Evolutionary conservation across 2,888 invertebrate species (phyloP).

Genomic region (Urechis unicinctus): DNA sequence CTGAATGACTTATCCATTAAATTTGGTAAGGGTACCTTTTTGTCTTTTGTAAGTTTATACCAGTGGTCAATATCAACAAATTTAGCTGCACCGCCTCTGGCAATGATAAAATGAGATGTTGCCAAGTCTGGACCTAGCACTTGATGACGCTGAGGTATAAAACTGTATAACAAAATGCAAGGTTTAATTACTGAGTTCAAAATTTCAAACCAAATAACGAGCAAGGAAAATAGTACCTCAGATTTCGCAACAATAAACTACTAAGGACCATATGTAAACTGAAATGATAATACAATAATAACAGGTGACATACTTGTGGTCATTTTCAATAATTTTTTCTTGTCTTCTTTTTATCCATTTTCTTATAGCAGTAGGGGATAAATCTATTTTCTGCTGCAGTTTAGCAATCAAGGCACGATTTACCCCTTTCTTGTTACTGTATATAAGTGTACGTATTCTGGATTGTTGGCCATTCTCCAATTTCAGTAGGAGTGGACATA

Average conservation of each 20-base stretch:
- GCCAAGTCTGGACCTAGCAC: slow-evolving; percentile 71
- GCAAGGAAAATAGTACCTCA: background rate
- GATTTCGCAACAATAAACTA: no score
- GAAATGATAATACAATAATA: no score
- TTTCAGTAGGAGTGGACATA: no score
- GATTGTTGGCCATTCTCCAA: no score
- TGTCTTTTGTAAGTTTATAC: slow-evolving; percentile 55
- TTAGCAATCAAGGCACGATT: slow-evolving; percentile 12
- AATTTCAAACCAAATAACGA: background rate
- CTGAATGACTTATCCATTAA: slow-evolving; percentile 57
- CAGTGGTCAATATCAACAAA: slow-evolving; percentile 55
- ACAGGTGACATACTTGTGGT: slow-evolving; percentile 13
- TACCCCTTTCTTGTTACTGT: slow-evolving; percentile 12
- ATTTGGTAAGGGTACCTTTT: slow-evolving; percentile 56
- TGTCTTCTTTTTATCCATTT: slow-evolving; percentile 15
- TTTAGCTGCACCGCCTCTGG: slow-evolving; percentile 69
- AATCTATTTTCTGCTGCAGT: slow-evolving; percentile 20
- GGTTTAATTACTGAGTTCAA: background rate
- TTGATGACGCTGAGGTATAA: slow-evolving; percentile 29
- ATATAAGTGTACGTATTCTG: slow-evolving; percentile 4
- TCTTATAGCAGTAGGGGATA: slow-evolving; percentile 7
- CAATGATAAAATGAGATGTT: slow-evolving; percentile 76
- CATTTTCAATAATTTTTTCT: slow-evolving; percentile 11
- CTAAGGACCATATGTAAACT: no score
- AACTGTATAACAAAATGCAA: slow-evolving; percentile 6